Evolutionary conservation across 1,140 invertebrate genomes (phyloP).

Genomic region (Berghia stephanieae): DNA sequence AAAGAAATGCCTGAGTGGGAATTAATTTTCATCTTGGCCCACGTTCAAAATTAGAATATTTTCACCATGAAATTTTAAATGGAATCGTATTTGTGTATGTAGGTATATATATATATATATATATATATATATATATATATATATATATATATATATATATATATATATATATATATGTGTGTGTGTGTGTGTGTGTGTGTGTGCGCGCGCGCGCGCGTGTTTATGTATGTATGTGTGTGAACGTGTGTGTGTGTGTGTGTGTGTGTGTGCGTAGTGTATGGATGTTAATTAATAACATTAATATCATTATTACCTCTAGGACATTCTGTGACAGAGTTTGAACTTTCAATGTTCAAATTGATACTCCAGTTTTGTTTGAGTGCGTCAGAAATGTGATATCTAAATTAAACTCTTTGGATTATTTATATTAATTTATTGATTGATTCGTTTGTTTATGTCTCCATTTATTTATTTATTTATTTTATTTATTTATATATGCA

Average conservation of each 20-base stretch:
- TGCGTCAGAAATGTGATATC: background rate
- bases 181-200: background rate
- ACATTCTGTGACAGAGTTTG: background rate
- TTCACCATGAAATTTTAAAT: too few relatives aligned
- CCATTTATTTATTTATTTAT: too few relatives aligned
- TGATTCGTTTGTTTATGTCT: too few relatives aligned
- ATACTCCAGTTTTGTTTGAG: background rate
- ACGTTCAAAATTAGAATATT: too few relatives aligned
- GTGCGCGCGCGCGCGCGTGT: background rate
- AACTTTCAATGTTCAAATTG: background rate
- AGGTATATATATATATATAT: background rate
- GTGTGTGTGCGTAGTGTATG: too few relatives aligned
- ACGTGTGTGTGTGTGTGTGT: background rate
- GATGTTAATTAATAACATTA: background rate
- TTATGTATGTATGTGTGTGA: background rate
- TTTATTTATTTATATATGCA: too few relatives aligned
- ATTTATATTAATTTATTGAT: background rate
- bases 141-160: background rate
- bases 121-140: slow-evolving; percentile 3
- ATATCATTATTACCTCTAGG: background rate
- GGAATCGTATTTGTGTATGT: background rate
- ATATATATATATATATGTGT: background rate
- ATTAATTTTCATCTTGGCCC: too few relatives aligned
- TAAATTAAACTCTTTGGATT: background rate
- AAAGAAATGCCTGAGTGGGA: too few relatives aligned